A percentile compares a stretch with the other conserved stretches of the same genome.
phyloP scores from a whole-genome alignment of 2,797 vertebrate species.

The Arremon aurantiirostris region DNA sequence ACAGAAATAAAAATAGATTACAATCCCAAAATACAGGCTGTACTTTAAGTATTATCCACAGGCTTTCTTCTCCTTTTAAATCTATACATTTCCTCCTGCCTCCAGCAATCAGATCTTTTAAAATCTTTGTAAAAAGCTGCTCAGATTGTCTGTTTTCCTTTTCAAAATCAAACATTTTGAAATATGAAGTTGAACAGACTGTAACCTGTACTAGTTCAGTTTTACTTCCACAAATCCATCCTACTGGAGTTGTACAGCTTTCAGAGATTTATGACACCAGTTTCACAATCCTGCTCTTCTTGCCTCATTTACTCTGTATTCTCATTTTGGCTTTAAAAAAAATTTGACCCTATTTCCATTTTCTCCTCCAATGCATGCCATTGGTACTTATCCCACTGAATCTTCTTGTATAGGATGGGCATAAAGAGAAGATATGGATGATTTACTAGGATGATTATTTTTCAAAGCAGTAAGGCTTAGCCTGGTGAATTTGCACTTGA shows the following conservation, averaged over 20 bases:
- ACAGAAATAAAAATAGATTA: slow-evolving; percentile 79
- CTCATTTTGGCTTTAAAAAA: neutral
- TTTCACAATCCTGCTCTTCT: neutral
- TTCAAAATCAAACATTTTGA: slow-evolving; percentile 20
- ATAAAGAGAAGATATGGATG: neutral
- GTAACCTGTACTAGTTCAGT: neutral
- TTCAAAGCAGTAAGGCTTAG: neutral
- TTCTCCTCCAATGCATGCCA: neutral
- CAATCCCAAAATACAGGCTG: slow-evolving; percentile 69
- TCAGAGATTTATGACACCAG: neutral
- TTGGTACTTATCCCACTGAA: neutral
- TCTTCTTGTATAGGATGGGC: neutral
- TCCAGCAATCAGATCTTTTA: neutral
- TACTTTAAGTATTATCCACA: slow-evolving; percentile 28
- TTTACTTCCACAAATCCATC: neutral
- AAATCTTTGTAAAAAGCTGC: neutral
- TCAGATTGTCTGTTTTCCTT: neutral
- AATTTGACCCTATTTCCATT: neutral
- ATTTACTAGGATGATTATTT: neutral
- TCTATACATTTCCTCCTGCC: neutral
- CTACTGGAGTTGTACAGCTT: neutral
- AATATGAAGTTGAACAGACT: neutral
- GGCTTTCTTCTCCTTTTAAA: neutral
- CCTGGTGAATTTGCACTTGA: neutral
- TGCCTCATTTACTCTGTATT: neutral